phyloP scores from a whole-genome alignment of 2,797 vertebrate species.

The Platyrinchus mystaceus region DNA sequence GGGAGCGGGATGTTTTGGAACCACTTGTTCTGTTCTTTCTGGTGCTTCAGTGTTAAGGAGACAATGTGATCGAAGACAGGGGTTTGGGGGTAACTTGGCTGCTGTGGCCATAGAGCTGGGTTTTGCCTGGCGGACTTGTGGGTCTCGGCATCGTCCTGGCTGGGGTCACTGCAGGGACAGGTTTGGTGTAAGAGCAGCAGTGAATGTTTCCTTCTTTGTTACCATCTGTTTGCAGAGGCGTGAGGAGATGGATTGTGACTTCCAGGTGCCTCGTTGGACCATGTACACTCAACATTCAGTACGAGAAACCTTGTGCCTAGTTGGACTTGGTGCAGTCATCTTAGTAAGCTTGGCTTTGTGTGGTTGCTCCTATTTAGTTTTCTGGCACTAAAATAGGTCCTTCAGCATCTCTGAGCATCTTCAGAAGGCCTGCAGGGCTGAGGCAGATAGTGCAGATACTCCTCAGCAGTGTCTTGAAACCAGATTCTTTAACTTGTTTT shows the following conservation, averaged over 20 bases:
- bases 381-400: not conserved
- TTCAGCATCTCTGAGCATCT: not conserved
- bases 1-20: not conserved
- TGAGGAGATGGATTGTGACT: not conserved
- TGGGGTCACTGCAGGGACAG: not conserved
- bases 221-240: not conserved
- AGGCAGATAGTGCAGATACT: not conserved
- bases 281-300: fast-evolving
- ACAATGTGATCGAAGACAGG: fast-evolving
- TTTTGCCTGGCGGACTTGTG: not conserved
- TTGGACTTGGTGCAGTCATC: not conserved
- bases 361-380: not conserved
- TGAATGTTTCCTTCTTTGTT: not conserved
- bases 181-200: not conserved
- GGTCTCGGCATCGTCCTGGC: fast-evolving
- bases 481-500: not conserved
- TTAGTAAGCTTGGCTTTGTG: not conserved
- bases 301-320: not conserved
- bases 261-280: not conserved
- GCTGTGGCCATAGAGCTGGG: not conserved
- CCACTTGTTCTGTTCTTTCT: not conserved
- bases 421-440: not conserved
- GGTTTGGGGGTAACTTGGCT: not conserved
- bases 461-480: not conserved
- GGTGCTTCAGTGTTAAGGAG: fast-evolving